Percentiles rank a stretch among this genome's conserved stretches.
Conservation (phyloP, 2,888 invertebrate genomes). For the Caenorhabditis sp. region DNA sequence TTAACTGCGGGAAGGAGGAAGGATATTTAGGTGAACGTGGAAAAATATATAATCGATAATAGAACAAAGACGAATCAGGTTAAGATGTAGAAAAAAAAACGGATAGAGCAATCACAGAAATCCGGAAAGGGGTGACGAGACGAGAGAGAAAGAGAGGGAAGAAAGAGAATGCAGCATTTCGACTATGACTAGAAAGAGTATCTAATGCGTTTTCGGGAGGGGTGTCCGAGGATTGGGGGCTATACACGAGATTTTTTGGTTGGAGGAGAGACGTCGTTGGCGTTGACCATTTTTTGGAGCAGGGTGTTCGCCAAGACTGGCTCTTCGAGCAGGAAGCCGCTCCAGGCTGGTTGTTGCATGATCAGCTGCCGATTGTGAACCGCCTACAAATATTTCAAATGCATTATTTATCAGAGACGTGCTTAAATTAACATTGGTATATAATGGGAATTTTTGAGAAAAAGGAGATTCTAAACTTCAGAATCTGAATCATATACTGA, state of each 20-base stretch:
- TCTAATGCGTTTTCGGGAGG: constrained; percentile 22
- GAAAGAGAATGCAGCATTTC: constrained; percentile 39
- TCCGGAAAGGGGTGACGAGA: constrained; percentile 6
- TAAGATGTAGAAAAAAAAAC: background rate
- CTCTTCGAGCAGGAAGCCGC: constrained; percentile 94
- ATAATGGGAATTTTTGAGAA: too few species aligned
- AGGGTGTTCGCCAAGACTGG: constrained; percentile 76
- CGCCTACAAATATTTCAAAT: constrained; percentile 26
- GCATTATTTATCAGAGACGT: too few species aligned
- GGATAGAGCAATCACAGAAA: constrained; percentile 33
- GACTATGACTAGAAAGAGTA: constrained; percentile 61
- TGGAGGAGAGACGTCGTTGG: constrained; percentile 70
- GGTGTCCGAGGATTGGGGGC: background rate
- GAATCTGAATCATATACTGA: too few species aligned
- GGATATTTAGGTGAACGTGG: background rate
- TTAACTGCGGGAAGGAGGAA: background rate
- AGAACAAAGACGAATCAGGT: background rate
- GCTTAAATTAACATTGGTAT: too few species aligned
- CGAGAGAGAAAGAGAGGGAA: background rate
- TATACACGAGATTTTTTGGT: constrained; percentile 69
- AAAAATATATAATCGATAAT: background rate
- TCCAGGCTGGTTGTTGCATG: constrained; percentile 85
- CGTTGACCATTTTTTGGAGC: constrained; percentile 78
- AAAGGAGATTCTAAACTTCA: too few species aligned
- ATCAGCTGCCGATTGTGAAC: constrained; percentile 68